Evolutionary conservation across 2,113 vertebrate species (phyloP).

Genomic region (Lepus timidus): DNA sequence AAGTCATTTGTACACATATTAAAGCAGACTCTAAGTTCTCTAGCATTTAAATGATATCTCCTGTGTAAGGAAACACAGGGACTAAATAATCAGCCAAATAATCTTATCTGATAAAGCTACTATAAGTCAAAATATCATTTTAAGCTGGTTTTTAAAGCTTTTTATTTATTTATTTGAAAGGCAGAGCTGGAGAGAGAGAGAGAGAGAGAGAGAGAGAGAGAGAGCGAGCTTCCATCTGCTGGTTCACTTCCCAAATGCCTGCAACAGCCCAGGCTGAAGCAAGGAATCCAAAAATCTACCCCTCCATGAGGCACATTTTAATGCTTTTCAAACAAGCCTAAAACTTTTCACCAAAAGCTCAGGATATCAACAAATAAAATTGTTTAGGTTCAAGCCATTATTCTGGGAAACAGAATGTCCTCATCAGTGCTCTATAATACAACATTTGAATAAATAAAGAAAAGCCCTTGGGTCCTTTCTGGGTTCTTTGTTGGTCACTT

Average conservation of each 20-base stretch:
- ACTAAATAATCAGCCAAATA: not conserved
- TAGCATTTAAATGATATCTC: not conserved
- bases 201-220: too few species aligned
- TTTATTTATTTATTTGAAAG: too few species aligned
- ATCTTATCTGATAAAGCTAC: not conserved
- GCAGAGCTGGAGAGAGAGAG: too few species aligned
- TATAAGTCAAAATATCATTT: not conserved
- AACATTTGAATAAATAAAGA: constrained; percentile 25
- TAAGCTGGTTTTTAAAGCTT: not conserved
- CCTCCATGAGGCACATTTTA: not conserved
- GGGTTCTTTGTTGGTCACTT: not conserved
- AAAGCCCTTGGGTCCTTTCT: not conserved
- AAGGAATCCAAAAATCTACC: too few species aligned
- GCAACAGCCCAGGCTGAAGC: too few species aligned
- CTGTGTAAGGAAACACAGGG: not conserved
- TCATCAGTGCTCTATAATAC: not conserved
- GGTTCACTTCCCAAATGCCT: too few species aligned
- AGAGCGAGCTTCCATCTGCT: too few species aligned
- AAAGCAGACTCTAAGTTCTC: not conserved
- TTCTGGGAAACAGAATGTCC: not conserved
- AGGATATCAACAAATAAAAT: constrained; percentile 9
- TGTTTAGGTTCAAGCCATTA: not conserved
- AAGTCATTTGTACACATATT: not conserved
- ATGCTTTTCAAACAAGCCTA: not conserved
- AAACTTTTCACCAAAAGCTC: not conserved